Conservation (phyloP, 1,140 invertebrate genomes). For the Pachyrhynchus sulphureomaculatus region DNA sequence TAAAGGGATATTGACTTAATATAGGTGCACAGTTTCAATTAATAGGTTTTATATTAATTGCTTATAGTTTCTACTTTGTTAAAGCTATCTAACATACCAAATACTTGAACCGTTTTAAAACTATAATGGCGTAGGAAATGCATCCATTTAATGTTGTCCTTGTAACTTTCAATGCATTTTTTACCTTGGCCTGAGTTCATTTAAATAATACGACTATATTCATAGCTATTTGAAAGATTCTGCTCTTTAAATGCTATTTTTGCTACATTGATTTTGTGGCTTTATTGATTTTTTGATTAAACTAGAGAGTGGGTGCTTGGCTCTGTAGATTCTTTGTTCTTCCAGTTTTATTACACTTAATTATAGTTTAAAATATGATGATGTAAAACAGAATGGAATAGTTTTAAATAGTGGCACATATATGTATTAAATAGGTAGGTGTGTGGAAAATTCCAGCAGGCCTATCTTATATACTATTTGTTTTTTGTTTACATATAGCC, state of each 20-base stretch:
- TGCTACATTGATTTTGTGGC: slow-evolving; percentile 13
- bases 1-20: not conserved
- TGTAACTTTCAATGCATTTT: slow-evolving; percentile 12
- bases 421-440: too few relatives aligned
- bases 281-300: slow-evolving; percentile 23
- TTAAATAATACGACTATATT: not conserved
- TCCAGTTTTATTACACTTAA: too few relatives aligned
- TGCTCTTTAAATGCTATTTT: not conserved
- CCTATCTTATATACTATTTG: too few relatives aligned
- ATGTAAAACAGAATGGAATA: too few relatives aligned
- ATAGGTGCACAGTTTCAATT: not conserved
- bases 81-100: too few relatives aligned
- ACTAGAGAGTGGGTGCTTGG: slow-evolving; percentile 3
- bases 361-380: too few relatives aligned
- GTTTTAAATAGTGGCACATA: too few relatives aligned
- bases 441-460: too few relatives aligned
- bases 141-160: slow-evolving; percentile 15
- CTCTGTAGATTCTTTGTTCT: slow-evolving; percentile 13
- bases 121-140: slow-evolving; percentile 7
- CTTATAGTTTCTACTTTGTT: too few relatives aligned
- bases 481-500: too few relatives aligned
- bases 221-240: slow-evolving; percentile 6
- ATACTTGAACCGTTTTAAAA: not conserved
- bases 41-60: too few relatives aligned
- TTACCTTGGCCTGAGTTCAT: not conserved